These are phyloP conservation scores for Petrophora chlorosata DNA, from an alignment of 2,888 invertebrate genomes.

Conservation along the genomic window DNA sequence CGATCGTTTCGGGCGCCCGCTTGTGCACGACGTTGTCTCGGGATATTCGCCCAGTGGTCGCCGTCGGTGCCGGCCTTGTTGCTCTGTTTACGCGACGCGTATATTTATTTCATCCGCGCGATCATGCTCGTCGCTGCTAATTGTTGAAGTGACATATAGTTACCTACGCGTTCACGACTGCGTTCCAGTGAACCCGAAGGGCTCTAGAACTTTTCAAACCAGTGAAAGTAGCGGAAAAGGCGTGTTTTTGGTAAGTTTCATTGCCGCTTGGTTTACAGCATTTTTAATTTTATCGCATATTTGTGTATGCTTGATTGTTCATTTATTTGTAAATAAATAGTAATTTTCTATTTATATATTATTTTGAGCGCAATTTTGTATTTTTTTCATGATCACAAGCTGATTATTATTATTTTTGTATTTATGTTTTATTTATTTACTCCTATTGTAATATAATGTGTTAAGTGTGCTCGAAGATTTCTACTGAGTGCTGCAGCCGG, in stretches of 20 bases:
- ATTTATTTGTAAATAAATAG: conserved; percentile 9
- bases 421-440: conserved; percentile 27
- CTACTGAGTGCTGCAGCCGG: conserved; percentile 71
- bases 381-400: conserved; percentile 20
- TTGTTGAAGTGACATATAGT: conserved; percentile 69
- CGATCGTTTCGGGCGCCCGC: conserved; percentile 75
- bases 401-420: neutral
- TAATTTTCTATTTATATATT: conserved; percentile 3
- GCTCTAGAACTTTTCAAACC: neutral
- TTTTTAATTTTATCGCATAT: conserved; percentile 32
- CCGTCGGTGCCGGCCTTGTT: conserved; percentile 80
- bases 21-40: conserved; percentile 75
- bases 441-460: conserved; percentile 30
- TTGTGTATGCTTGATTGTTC: conserved; percentile 10
- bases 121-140: conserved; percentile 71
- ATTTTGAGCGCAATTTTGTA: conserved; percentile 24
- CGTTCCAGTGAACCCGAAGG: conserved; percentile 42
- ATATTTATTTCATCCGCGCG: conserved; percentile 68
- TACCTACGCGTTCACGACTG: conserved; percentile 51
- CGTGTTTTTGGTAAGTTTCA: conserved; percentile 8
- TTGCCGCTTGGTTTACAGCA: conserved; percentile 28
- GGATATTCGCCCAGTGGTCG: conserved; percentile 78
- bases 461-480: conserved; percentile 67
- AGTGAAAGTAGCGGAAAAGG: conserved; percentile 6
- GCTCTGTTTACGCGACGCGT: conserved; percentile 74